Base-by-base conservation (phyloP, 2,113 vertebrate genomes). In the Toxostoma redivivum region DNA sequence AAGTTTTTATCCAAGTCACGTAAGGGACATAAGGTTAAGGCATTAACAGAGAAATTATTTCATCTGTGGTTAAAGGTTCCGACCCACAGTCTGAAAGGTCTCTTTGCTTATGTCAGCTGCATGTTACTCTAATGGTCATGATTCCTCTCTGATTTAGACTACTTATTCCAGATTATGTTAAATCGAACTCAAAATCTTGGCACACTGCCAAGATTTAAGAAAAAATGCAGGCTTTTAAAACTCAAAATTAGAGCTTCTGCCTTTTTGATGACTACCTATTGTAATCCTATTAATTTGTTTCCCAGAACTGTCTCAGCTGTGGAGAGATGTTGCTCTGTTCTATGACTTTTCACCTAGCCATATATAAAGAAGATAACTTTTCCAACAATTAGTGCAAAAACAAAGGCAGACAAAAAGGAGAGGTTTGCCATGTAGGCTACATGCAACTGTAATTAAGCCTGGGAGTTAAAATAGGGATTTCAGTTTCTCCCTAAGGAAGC, bases 401-500 rank as follows among this genome's bases (percentile, higher is more conserved):
- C 42, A 92, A 85, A 66, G 23, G 25, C 28, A 23, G 48, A 57
- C 48, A 62, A 70, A 94, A 91, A 87, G 21, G 16, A 87, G 37
- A 74, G 47, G 12, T 74, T 88, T 81, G 67, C 9, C 37, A 42
- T 44, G 27, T 44, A 62, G 53, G 64, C 10, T 88, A 64, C 40
- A 24, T 11, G 31, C 38, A 92, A 53, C n/a, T 73, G 82, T 81
- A 91, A 93, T 94, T 96, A 95, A 92, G 60, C 64, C 73, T 85
- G 88, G 30, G 94, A 96, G 57, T 66, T 33, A 88, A 91, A 96
- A 80, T 2, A 90, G 51, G 40, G 24, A 95, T 62, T 65, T 64
- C 76, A 80, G 35, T 81, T 86, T 81, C 53, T 87, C 85, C 71
- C 85, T 80, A 88, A 86, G 79, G 79, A 92, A 53, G 81, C 4